A percentile compares a stretch with the other conserved stretches of the same genome.
phyloP scores from a whole-genome alignment of 2,113 vertebrate species.

The Dromiciops gliroides region DNA sequence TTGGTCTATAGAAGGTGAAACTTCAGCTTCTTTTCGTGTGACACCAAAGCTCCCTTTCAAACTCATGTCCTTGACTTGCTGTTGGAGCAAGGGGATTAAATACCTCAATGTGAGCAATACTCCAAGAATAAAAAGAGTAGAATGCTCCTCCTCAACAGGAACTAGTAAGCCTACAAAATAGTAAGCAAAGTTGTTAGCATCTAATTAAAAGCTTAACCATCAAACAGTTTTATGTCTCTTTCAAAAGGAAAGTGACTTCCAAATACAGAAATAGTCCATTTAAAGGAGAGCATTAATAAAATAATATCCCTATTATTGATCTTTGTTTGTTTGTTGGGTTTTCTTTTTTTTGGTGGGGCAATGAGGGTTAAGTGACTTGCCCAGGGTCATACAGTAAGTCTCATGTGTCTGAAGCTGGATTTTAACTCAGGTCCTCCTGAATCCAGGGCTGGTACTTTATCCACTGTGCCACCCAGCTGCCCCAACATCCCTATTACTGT shows the following conservation, averaged over 20 bases:
- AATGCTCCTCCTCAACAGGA: conserved; percentile 91
- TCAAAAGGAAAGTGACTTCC: neutral
- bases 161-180: conserved; percentile 88
- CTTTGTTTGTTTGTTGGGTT: no score
- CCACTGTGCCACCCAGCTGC: no score
- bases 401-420: no score
- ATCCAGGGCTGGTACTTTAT: no score
- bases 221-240: accelerated
- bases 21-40: conserved; percentile 93
- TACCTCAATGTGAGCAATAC: conserved; percentile 95
- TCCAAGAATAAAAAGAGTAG: conserved; percentile 92
- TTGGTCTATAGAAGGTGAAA: conserved; percentile 93
- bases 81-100: conserved; percentile 95
- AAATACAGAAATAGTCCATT: accelerated
- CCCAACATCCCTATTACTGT: accelerated
- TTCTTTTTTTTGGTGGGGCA: no score
- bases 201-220: accelerated
- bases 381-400: no score
- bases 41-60: conserved; percentile 98
- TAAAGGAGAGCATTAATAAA: neutral
- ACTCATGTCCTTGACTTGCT: conserved; percentile 95
- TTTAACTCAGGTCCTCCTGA: no score
- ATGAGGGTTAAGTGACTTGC: no score
- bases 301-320: no score
- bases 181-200: neutral